These are phyloP conservation scores for Corbicula japonica DNA, from an alignment of 2,888 invertebrate genomes.

Conservation along the genomic window DNA sequence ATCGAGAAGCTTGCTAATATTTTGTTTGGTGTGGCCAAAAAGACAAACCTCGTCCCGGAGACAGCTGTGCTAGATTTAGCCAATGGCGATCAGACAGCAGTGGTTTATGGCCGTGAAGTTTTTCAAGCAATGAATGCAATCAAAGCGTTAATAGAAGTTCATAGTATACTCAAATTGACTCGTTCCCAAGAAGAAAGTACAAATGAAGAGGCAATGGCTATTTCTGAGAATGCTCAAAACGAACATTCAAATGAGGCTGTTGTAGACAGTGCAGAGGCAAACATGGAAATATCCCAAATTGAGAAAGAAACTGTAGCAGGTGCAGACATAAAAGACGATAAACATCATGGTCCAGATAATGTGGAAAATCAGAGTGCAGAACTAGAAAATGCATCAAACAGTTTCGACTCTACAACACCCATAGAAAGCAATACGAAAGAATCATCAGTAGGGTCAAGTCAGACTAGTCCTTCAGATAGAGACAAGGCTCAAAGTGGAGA, in stretches of 20 bases:
- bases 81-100: not conserved
- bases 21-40: conserved; percentile 36
- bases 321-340: no score
- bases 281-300: no score
- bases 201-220: not conserved
- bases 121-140: not conserved
- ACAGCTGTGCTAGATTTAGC: not conserved
- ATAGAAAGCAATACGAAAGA: no score
- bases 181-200: not conserved
- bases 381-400: no score
- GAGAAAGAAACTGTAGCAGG: no score
- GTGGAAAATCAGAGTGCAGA: no score
- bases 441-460: no score
- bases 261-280: not conserved
- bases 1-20: conserved; percentile 37
- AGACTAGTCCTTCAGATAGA: no score
- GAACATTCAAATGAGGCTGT: not conserved
- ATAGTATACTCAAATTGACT: conserved; percentile 7
- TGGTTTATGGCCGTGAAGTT: not conserved
- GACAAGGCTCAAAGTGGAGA: no score
- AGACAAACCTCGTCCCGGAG: not conserved
- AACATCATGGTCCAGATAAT: no score
- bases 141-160: conserved; percentile 24
- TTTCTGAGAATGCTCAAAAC: not conserved
- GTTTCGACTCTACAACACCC: no score